Percentiles rank a stretch among this genome's conserved stretches.
These are phyloP conservation scores for Sceloporus undulatus DNA, from an alignment of 2,113 vertebrate genomes.

Conservation along the genomic window DNA sequence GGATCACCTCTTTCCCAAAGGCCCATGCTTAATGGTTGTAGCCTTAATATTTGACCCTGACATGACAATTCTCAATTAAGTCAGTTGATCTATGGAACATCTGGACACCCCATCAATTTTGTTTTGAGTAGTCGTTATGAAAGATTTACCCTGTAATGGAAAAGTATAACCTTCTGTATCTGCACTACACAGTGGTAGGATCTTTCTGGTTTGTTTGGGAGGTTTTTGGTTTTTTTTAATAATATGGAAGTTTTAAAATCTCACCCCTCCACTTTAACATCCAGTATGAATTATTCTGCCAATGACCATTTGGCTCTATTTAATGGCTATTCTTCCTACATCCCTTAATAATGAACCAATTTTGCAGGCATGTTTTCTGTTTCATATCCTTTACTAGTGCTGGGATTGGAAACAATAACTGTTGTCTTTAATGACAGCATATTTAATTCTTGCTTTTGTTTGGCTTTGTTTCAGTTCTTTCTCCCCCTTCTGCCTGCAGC, in stretches of 20 bases:
- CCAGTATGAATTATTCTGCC: fast-evolving
- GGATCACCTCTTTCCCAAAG: not conserved
- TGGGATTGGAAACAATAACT: constrained; percentile 23
- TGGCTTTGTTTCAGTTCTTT: constrained; percentile 54
- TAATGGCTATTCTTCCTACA: not conserved
- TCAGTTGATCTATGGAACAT: not conserved
- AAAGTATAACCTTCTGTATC: not conserved
- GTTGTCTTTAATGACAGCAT: constrained; percentile 57
- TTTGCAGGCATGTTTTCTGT: not conserved
- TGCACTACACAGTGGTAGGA: not conserved
- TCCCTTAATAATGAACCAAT: not conserved
- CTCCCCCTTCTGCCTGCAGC: constrained; percentile 39
- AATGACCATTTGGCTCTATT: not conserved
- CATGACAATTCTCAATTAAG: not conserved
- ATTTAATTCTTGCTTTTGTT: constrained; percentile 54
- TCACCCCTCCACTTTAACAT: not conserved
- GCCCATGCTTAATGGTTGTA: not conserved
- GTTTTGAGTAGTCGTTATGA: not conserved
- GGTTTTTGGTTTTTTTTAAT: not conserved
- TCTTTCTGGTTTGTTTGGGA: no score
- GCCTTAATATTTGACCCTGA: not conserved
- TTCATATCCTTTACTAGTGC: constrained; percentile 1
- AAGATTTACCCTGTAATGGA: not conserved
- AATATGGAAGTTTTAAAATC: not conserved
- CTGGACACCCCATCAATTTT: not conserved